Conservation (phyloP, 2,113 vertebrate species). For the Anoura caudifer region DNA sequence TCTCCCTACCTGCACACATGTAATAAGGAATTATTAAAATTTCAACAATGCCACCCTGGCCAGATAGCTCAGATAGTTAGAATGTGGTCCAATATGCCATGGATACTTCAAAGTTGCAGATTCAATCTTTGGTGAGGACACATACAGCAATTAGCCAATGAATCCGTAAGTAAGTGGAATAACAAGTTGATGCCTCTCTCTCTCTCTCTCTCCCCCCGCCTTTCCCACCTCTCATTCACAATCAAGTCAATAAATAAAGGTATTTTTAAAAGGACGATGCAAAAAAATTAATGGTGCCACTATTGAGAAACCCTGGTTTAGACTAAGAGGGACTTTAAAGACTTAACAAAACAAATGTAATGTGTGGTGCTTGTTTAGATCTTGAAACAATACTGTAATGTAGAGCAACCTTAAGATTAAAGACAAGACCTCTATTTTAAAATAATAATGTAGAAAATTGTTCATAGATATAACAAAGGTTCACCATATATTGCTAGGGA, state of each 20-base stretch:
- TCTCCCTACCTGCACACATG: rapidly evolving
- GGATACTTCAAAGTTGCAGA: no score
- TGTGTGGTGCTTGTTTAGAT: neutral
- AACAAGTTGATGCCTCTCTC: no score
- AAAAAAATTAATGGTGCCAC: neutral
- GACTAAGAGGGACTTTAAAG: neutral
- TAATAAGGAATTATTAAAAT: neutral
- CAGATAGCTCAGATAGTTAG: no score
- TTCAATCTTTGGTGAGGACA: no score
- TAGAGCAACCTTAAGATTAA: neutral
- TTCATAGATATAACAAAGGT: neutral
- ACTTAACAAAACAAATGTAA: neutral
- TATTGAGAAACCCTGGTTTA: neutral
- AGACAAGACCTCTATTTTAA: neutral
- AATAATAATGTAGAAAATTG: neutral
- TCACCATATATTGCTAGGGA: neutral
- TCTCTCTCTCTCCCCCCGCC: no score
- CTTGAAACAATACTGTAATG: neutral
- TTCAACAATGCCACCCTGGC: no score
- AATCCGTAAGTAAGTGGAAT: no score
- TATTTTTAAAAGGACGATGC: no score
- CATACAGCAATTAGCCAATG: no score
- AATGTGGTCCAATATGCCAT: no score
- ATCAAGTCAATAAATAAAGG: no score
- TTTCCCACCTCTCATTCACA: no score